Percentiles rank a stretch among this genome's conserved stretches.
Conservation (phyloP, 1,140 invertebrate species). For the Saccostrea glomerata region DNA sequence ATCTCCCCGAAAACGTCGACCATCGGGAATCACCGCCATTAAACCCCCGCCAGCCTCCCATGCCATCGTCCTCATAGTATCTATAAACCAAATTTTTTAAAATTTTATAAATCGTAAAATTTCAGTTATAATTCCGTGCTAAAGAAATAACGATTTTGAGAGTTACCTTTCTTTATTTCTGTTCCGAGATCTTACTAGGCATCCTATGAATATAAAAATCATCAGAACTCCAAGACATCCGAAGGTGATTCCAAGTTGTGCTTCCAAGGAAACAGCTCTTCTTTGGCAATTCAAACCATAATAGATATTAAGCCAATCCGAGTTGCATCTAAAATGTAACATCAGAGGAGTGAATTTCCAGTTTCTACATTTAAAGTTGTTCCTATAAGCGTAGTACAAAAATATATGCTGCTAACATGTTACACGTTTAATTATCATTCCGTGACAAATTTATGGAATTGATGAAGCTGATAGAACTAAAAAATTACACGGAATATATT, state of each 20-base stretch:
- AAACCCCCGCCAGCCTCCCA: neutral
- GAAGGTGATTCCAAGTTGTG: conserved; percentile 14
- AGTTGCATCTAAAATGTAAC: neutral
- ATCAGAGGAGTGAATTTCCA: neutral
- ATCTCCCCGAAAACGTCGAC: conserved; percentile 29
- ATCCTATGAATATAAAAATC: neutral
- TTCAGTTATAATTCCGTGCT: neutral
- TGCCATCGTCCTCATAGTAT: neutral
- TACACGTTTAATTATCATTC: too few relatives aligned
- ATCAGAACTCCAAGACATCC: neutral
- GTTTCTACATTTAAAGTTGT: too few relatives aligned
- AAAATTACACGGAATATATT: too few relatives aligned
- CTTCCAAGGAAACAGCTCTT: conserved; percentile 17
- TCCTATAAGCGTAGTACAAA: too few relatives aligned
- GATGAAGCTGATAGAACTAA: too few relatives aligned
- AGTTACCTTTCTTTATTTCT: conserved; percentile 32
- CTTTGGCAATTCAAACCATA: neutral
- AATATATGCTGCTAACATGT: too few relatives aligned
- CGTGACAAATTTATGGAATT: too few relatives aligned
- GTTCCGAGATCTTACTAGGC: neutral
- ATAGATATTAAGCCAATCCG: conserved; percentile 24
- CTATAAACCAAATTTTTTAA: neutral
- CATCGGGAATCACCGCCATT: conserved; percentile 9
- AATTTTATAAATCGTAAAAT: neutral
- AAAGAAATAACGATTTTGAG: neutral